Percentiles rank a stretch among this genome's conserved stretches.
Conservation (phyloP, 2,113 vertebrate species). For the Phaethornis superciliosus region DNA sequence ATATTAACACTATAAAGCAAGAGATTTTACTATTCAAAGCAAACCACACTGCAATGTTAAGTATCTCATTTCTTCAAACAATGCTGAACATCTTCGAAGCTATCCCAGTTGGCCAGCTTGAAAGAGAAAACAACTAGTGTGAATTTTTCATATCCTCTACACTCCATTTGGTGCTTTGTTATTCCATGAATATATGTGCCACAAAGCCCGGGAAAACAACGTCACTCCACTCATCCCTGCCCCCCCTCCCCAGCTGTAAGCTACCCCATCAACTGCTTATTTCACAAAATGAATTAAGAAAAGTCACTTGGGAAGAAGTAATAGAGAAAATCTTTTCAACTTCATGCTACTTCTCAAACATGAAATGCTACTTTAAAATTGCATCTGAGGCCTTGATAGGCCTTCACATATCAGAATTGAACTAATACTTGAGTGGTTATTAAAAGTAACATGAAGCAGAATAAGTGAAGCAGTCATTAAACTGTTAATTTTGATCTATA, state of each 20-base stretch:
- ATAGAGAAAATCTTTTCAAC: background rate
- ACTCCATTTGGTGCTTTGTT: background rate
- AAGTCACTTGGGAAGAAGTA: background rate
- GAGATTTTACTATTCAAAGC: background rate
- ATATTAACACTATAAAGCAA: background rate
- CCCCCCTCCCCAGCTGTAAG: background rate
- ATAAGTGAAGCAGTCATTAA: background rate
- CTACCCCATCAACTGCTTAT: background rate
- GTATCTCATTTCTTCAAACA: background rate
- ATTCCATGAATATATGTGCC: background rate
- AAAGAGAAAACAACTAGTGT: background rate
- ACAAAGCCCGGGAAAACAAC: background rate
- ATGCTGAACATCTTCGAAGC: background rate
- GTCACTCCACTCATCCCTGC: background rate
- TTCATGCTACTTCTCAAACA: background rate
- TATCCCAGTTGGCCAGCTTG: background rate
- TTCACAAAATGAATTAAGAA: background rate
- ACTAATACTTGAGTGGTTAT: rapidly evolving
- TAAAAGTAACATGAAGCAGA: background rate
- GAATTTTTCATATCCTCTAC: background rate
- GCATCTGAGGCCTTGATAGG: background rate
- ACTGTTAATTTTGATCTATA: background rate
- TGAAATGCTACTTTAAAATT: rapidly evolving
- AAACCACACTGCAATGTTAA: background rate
- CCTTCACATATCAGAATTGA: background rate